A percentile compares a stretch with the other conserved stretches of the same genome.
Conservation (phyloP, 2,888 invertebrate genomes). For the Drosophila infuscata region DNA sequence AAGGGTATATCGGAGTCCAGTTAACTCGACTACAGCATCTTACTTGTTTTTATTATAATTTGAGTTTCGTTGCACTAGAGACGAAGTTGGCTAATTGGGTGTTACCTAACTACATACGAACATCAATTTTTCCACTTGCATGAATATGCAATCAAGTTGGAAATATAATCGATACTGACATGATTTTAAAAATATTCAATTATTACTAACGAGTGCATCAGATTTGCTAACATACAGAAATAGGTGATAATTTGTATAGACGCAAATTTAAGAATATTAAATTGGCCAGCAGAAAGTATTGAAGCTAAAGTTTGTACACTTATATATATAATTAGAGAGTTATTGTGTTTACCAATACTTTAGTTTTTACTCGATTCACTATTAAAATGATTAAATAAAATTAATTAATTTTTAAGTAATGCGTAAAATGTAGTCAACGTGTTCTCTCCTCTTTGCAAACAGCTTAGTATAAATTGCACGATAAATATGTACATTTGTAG, state of each 20-base stretch:
- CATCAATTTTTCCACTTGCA: neutral
- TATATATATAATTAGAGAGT: too few relatives aligned
- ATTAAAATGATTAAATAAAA: neutral
- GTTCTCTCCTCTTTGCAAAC: neutral
- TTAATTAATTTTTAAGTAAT: neutral
- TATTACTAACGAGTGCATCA: neutral
- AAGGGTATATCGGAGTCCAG: too few relatives aligned
- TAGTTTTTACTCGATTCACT: neutral
- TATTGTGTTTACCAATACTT: neutral
- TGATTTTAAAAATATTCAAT: neutral
- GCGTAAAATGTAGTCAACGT: neutral
- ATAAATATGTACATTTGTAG: neutral
- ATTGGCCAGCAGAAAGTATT: neutral
- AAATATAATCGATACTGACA: neutral
- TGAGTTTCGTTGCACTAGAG: neutral
- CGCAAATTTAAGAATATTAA: too few relatives aligned
- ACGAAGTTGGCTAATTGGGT: neutral
- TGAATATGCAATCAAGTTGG: neutral
- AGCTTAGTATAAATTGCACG: neutral
- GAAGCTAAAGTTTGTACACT: neutral
- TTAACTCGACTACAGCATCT: too few relatives aligned
- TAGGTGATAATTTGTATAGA: neutral
- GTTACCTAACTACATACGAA: neutral
- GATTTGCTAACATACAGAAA: neutral
- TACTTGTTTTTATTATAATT: neutral